Conservation (phyloP, 2,113 vertebrate species). For the Oncorhynchus mykiss region DNA sequence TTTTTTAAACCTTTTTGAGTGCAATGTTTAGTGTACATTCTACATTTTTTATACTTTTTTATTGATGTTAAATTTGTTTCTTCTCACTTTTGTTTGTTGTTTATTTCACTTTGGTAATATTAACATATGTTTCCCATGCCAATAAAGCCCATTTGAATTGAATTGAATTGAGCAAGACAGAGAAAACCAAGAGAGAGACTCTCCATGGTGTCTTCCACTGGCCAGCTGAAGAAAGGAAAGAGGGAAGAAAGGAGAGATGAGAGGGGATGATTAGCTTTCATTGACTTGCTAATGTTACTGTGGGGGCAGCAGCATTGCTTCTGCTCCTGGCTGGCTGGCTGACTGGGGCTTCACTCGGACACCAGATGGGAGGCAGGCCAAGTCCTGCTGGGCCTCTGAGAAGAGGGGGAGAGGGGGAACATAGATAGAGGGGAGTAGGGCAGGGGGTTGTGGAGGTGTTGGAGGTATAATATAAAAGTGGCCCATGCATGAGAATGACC, state of each 20-base stretch:
- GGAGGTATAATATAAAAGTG: constrained; percentile 19
- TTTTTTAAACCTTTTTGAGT: too few species aligned
- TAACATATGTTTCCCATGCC: too few species aligned
- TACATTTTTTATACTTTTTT: too few species aligned
- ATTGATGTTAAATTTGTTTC: too few species aligned
- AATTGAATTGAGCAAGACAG: too few species aligned
- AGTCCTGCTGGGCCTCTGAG: constrained; percentile 35
- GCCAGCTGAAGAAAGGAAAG: constrained; percentile 25
- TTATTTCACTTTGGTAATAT: too few species aligned
- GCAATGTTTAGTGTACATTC: too few species aligned
- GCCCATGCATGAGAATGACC: too few species aligned
- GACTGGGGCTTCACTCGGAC: neutral
- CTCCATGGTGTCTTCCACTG: neutral
- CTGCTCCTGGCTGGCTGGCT: constrained; percentile 13
- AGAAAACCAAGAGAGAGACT: neutral
- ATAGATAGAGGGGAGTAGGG: neutral
- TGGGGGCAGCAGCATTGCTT: constrained; percentile 9
- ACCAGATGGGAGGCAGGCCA: constrained; percentile 61
- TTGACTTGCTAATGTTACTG: constrained; percentile 53
- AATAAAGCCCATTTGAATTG: too few species aligned
- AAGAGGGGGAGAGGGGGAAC: neutral
- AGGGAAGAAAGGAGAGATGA: neutral
- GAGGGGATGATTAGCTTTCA: constrained; percentile 24
- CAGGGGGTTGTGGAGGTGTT: neutral
- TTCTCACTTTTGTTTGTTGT: too few species aligned